Evolutionary conservation across 2,888 invertebrate genomes (phyloP).

Genomic region (Machimus atricapillus): DNA sequence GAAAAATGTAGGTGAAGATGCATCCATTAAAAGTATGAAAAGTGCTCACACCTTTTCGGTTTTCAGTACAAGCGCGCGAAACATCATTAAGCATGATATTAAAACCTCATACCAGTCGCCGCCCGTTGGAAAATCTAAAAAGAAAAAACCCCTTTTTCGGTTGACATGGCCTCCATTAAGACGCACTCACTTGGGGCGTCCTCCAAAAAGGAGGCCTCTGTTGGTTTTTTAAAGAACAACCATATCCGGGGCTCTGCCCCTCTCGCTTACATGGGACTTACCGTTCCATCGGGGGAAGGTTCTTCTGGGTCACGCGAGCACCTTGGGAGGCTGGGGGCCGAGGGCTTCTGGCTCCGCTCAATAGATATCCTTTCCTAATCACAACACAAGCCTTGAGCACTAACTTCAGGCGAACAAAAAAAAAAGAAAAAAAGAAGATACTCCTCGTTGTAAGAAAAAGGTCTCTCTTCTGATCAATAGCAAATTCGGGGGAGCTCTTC

Average conservation of each 20-base stretch:
- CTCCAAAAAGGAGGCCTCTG: not conserved
- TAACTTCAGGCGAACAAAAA: not conserved
- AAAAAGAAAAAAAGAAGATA: not conserved
- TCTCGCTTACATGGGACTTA: not conserved
- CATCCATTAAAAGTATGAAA: not conserved
- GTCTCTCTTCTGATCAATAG: not conserved
- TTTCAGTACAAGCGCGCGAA: not conserved
- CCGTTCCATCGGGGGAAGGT: not conserved
- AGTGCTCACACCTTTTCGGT: not conserved
- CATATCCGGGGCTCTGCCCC: not conserved
- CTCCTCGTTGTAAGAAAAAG: not conserved
- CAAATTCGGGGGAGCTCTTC: not conserved
- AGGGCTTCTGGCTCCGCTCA: not conserved
- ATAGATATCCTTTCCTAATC: not conserved
- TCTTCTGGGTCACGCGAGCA: not conserved
- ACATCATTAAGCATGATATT: not conserved
- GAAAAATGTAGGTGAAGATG: slow-evolving; percentile 17
- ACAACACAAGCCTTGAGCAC: not conserved
- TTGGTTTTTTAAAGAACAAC: not conserved
- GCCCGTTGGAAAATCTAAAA: not conserved
- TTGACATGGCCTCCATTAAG: not conserved
- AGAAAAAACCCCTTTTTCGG: not conserved
- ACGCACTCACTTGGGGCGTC: not conserved
- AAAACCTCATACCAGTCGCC: not conserved
- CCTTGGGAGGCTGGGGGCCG: not conserved